phyloP scores from a whole-genome alignment of 2,113 vertebrate genomes.

The Eonycteris spelaea region DNA sequence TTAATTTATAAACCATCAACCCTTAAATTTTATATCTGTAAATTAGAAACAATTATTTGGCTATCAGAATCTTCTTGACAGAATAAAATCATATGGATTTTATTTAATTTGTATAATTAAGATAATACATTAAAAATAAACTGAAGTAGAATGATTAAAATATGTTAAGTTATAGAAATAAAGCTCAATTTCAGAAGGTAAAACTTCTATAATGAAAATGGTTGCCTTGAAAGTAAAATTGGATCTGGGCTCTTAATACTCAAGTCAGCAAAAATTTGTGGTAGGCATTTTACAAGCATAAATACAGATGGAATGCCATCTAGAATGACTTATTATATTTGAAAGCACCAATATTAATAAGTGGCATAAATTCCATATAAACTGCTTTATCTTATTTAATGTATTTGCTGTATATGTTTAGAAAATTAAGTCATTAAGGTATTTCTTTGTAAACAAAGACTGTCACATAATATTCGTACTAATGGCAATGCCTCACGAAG shows the following conservation, averaged over 20 bases:
- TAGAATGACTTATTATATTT: not conserved
- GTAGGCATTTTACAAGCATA: not conserved
- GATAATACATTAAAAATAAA: not conserved
- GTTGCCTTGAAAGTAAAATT: conserved; percentile 2
- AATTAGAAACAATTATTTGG: not conserved
- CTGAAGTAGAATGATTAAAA: conserved; percentile 4
- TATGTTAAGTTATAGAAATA: not conserved
- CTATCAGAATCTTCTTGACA: not conserved
- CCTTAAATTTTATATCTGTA: not conserved
- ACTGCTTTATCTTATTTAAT: not conserved
- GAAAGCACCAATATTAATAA: not conserved
- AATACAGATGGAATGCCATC: not conserved
- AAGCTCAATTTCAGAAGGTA: not conserved
- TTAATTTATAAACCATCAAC: not conserved
- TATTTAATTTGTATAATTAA: not conserved
- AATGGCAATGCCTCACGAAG: not conserved
- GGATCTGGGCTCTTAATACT: not conserved
- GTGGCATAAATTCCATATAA: not conserved
- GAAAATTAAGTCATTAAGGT: conserved; percentile 18
- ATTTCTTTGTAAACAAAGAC: conserved; percentile 16
- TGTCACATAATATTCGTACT: not conserved
- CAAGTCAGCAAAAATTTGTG: conserved; percentile 2
- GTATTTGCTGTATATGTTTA: not conserved
- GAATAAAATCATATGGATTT: not conserved
- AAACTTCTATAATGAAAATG: conserved; percentile 21